Base-by-base conservation (phyloP, 2,113 vertebrate genomes). In the Chaetura pelagica region DNA sequence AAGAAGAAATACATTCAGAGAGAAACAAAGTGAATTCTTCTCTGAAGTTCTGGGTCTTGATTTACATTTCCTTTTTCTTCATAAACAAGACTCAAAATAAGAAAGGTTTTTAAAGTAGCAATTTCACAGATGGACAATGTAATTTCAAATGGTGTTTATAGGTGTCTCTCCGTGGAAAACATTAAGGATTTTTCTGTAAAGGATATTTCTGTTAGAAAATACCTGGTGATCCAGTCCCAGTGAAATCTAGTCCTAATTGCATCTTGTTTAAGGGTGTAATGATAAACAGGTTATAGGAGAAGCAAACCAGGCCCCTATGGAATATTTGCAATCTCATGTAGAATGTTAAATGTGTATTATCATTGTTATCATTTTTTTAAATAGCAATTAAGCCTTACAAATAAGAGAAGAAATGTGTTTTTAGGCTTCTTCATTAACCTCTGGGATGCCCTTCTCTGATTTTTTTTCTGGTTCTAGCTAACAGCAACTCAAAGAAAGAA, bases 331-430 rank as follows among this genome's bases (percentile, higher is more conserved):
- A 57, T 84, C 82, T 68, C 21, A 52, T 84, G 61, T 61, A 87
- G 77, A 84, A 68, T 64, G 57, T 59, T 64, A 82, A 61, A 68
- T 54, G 5, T 40, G 27, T 64, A 61, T 68, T 67, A 75, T 78
- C 77, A 38, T 81, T 93, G 14, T 66, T 86, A 64, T 68, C 79
- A 64, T 89, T 72, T 72, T 79, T 79, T 76, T 6, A 26, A 81
- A 55, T 32, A 62, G 8, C 10, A 73, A 29, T 62, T 72, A 79
- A 66, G 11, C 26, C 9, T 91, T 58, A 13, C 21, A 78, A 46
- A 22, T 61, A 64, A 84, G 46, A 75, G n/a, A 4, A 81, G 21
- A 76, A 91, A 64, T 2, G 2, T 80, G 38, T 12, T 77, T 34
- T 73, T 63, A 77, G 7, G 5, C 9, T 55, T 86, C 66, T 71